Evolutionary conservation across 1,140 invertebrate species (phyloP), one percentile per base, ranked within the genome.

Genomic region (Agrilus planipennis): DNA sequence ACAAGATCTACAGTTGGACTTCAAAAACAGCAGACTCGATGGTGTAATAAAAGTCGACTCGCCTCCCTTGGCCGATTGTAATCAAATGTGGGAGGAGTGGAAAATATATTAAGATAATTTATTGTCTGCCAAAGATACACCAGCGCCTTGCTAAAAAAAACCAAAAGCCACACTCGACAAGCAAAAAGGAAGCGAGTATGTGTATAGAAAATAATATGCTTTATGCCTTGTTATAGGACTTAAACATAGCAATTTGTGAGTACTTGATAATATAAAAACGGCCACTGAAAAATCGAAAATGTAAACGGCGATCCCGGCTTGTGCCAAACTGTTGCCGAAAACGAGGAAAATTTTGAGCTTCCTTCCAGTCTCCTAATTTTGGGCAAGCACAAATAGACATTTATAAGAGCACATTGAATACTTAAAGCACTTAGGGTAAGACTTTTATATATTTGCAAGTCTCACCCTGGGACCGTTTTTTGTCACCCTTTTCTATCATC

Each of bases 41-140:
- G 19, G 5, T 2, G 11, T 21, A 4, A 21, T 36, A 21, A 22
- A n/a, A 11, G 17, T 30, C 10, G n/a, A 4, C 22, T 19, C 35
- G 17, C 16, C 21, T 21, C 15, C 3, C n/a, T 29, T 28, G 44
- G 23, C 25, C 23, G 16, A 23, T 30, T 46, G 44, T 46, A 42
- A 42, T 46, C 35, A 45, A 41, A 39, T 42, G 15, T 23, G 35
- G 44, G 44, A 36, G 44, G 42, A 37, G 44, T 35, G 28, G 16
- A 20, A 41, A 39, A 46, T 44, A 44, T 39, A 44, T 44, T 44
- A 44, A 44, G 20, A 38, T 37, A 44, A 44, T 44, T 44, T 44
- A 44, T 44, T 22, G 31, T 39, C 42, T 44, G 42, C 34, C 42
- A 39, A 21, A 39, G 23, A 17, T 21, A 39, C 21, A 34, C 29